phyloP scores from a whole-genome alignment of 2,113 vertebrate species.

The Pterocles orientalis region DNA sequence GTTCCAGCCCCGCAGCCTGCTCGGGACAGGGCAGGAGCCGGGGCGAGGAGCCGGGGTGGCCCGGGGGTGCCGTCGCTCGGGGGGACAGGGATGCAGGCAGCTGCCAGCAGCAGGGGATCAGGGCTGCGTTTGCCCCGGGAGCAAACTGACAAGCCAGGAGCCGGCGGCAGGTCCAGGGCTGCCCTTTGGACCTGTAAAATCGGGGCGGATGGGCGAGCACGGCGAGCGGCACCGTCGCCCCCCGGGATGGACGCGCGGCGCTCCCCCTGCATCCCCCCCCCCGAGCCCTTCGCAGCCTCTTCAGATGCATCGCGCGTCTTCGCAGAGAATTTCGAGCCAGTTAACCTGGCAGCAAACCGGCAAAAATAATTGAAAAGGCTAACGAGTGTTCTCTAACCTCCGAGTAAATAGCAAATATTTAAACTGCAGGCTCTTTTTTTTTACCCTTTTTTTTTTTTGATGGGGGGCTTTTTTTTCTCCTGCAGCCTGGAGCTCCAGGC shows the following conservation, averaged over 20 bases:
- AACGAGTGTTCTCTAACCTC: not conserved
- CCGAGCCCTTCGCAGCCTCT: not conserved
- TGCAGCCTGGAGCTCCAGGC: not conserved
- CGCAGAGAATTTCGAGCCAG: not conserved
- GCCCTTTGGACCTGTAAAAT: not conserved
- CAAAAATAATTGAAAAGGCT: not conserved
- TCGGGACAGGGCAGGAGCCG: not conserved
- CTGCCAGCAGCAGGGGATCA: not conserved
- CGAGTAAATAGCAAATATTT: not conserved
- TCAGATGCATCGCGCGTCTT: not conserved
- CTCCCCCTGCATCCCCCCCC: not conserved
- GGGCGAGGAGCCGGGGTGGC: not conserved
- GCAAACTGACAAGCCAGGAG: not conserved
- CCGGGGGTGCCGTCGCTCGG: not conserved
- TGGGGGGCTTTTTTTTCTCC: not conserved
- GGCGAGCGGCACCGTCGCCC: not conserved
- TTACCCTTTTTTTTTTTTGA: not conserved
- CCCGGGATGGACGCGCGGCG: not conserved
- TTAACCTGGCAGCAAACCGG: not conserved
- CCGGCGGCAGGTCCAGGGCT: not conserved
- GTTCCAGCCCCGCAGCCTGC: not conserved
- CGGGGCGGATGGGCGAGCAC: not conserved
- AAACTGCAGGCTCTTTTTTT: not conserved
- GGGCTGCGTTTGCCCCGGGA: not conserved
- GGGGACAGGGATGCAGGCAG: not conserved